These are phyloP conservation scores for Styela plicata DNA, from an alignment of 23 tunicate species.

Conservation along the genomic window DNA sequence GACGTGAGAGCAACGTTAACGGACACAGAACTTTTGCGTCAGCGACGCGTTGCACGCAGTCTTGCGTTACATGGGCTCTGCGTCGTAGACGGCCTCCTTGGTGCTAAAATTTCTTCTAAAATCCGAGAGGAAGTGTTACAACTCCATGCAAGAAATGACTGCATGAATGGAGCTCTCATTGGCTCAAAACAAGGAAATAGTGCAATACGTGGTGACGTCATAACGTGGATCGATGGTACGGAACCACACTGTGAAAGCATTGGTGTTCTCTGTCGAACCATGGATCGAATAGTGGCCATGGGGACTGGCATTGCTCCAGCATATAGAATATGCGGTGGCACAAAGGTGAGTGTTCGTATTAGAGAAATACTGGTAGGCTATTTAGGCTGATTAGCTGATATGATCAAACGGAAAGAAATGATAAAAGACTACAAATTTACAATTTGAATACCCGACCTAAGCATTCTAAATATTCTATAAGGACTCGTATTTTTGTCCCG, in stretches of 20 bases:
- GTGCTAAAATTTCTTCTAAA: conserved; percentile 33
- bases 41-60: background rate
- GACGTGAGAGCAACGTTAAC: background rate
- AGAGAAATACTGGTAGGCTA: too few relatives aligned
- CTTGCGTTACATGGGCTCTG: background rate
- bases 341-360: conserved; percentile 9
- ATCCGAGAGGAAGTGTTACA: conserved; percentile 48
- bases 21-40: background rate
- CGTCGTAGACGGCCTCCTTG: conserved; percentile 1
- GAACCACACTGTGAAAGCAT: conserved; percentile 33
- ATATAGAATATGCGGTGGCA: conserved; percentile 9
- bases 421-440: too few relatives aligned
- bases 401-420: too few relatives aligned
- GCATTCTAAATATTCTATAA: too few relatives aligned
- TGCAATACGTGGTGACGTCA: conserved; percentile 49
- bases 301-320: background rate
- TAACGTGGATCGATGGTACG: conserved; percentile 56
- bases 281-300: conserved; percentile 38
- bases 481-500: too few relatives aligned
- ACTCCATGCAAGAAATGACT: conserved; percentile 41
- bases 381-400: too few relatives aligned
- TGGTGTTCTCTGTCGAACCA: conserved; percentile 36
- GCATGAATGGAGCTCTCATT: conserved; percentile 48
- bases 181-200: conserved; percentile 24
- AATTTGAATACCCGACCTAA: too few relatives aligned